phyloP scores from a whole-genome alignment of 2,888 invertebrate species.

The Rhamphomyia laevipes region DNA sequence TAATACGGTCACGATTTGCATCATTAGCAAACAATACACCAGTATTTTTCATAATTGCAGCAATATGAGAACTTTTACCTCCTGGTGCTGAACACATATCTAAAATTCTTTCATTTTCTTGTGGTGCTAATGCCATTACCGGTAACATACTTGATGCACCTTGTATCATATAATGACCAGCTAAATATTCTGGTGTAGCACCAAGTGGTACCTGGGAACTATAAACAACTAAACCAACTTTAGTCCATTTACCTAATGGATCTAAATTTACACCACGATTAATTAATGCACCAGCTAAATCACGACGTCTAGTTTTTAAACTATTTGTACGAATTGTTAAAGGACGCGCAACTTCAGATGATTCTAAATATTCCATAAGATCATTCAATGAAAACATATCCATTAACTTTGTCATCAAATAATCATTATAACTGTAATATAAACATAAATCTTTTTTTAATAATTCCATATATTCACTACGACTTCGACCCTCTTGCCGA shows the following conservation, averaged over 20 bases:
- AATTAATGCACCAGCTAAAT: slow-evolving; percentile 88
- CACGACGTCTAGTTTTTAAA: slow-evolving; percentile 80
- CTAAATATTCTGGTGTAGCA: slow-evolving; percentile 97
- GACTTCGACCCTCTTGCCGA: slow-evolving; percentile 54
- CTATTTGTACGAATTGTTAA: slow-evolving; percentile 93
- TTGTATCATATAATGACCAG: slow-evolving; percentile 94
- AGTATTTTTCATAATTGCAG: slow-evolving; percentile 96
- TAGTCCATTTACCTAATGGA: slow-evolving; percentile 97
- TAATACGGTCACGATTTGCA: slow-evolving; percentile 75
- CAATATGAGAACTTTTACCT: slow-evolving; percentile 96
- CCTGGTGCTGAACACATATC: slow-evolving; percentile 99
- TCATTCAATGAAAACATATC: slow-evolving; percentile 78
- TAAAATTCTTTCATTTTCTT: slow-evolving; percentile 85
- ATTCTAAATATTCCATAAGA: slow-evolving; percentile 87
- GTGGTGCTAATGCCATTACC: slow-evolving; percentile 95
- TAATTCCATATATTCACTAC: slow-evolving; percentile 71
- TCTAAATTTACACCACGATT: slow-evolving; percentile 96
- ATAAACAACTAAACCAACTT: slow-evolving; percentile 92
- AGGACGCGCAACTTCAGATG: slow-evolving; percentile 87
- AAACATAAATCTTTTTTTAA: slow-evolving; percentile 75
- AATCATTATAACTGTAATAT: slow-evolving; percentile 96
- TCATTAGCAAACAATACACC: slow-evolving; percentile 96
- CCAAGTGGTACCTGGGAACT: slow-evolving; percentile 93
- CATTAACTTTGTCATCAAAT: slow-evolving; percentile 84
- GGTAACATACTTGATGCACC: slow-evolving; percentile 95